Percentiles rank a stretch among this genome's conserved stretches.
These are phyloP conservation scores for Thereva unica DNA, from an alignment of 2,888 invertebrate genomes.

Conservation along the genomic window DNA sequence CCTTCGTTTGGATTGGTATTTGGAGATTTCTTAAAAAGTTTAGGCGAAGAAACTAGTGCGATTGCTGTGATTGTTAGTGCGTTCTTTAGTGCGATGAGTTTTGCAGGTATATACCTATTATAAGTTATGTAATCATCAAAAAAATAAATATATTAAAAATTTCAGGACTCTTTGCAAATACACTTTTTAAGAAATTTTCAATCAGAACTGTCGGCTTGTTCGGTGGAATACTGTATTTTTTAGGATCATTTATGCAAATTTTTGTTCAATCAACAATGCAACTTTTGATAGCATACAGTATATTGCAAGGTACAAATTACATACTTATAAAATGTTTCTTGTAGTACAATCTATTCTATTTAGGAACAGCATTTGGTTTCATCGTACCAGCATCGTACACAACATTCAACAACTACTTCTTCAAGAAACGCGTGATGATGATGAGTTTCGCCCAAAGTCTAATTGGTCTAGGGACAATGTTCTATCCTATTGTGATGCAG, in stretches of 20 bases:
- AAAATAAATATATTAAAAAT: conserved; percentile 41
- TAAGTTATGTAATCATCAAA: not conserved
- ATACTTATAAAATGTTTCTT: not conserved
- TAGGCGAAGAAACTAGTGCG: conserved; percentile 71
- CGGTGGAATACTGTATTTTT: conserved; percentile 67
- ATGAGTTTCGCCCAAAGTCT: conserved; percentile 76
- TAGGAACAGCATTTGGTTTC: conserved; percentile 73
- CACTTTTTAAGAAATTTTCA: conserved; percentile 67
- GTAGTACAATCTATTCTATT: not conserved
- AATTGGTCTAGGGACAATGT: conserved; percentile 70
- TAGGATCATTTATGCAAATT: conserved; percentile 66
- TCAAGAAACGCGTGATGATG: conserved; percentile 69
- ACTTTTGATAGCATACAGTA: conserved; percentile 67
- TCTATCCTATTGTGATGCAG: conserved; percentile 69
- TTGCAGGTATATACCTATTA: conserved; percentile 52
- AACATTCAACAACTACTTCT: conserved; percentile 75
- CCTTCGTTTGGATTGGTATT: conserved; percentile 73
- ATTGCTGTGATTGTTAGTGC: conserved; percentile 72
- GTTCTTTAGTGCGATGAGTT: conserved; percentile 61
- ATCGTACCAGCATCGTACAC: conserved; percentile 74
- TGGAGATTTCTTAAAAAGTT: conserved; percentile 68
- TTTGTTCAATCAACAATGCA: conserved; percentile 68
- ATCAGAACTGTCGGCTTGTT: conserved; percentile 69
- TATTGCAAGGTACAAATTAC: conserved; percentile 65
- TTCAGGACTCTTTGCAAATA: conserved; percentile 70